These are phyloP conservation scores for Eilema depressum DNA, from an alignment of 2,888 invertebrate species.

Conservation along the genomic window DNA sequence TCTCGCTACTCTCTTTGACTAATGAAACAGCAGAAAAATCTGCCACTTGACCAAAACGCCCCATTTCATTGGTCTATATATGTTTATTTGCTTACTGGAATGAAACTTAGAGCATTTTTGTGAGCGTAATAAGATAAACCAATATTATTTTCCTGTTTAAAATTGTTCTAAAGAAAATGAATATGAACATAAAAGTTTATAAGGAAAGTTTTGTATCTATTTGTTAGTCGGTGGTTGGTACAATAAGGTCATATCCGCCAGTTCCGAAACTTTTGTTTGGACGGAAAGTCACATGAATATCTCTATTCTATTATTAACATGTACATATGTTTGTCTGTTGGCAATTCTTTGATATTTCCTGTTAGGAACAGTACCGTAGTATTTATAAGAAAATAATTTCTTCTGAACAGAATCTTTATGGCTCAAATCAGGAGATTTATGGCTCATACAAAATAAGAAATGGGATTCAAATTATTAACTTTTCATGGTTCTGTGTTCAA, in stretches of 20 bases:
- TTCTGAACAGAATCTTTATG: too few relatives aligned
- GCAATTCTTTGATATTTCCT: slow-evolving; percentile 15
- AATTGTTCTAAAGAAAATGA: background rate
- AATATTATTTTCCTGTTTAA: background rate
- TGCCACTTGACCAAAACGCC: too few relatives aligned
- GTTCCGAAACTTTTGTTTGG: background rate
- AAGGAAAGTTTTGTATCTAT: background rate
- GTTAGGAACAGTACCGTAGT: background rate
- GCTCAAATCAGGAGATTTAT: too few relatives aligned
- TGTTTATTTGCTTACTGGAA: too few relatives aligned
- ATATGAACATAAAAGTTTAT: background rate
- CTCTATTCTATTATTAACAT: background rate
- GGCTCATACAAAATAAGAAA: too few relatives aligned
- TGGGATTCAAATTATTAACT: too few relatives aligned
- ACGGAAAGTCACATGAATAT: background rate
- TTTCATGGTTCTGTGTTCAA: too few relatives aligned
- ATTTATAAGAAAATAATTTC: too few relatives aligned
- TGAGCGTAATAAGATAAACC: background rate
- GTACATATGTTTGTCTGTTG: slow-evolving; percentile 3
- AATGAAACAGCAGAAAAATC: too few relatives aligned
- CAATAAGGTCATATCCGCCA: background rate
- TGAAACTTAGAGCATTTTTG: too few relatives aligned
- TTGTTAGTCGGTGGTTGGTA: background rate
- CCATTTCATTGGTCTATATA: too few relatives aligned
- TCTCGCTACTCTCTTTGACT: too few relatives aligned